phyloP scores from a whole-genome alignment of 2,113 vertebrate species.

The Caretta caretta region DNA sequence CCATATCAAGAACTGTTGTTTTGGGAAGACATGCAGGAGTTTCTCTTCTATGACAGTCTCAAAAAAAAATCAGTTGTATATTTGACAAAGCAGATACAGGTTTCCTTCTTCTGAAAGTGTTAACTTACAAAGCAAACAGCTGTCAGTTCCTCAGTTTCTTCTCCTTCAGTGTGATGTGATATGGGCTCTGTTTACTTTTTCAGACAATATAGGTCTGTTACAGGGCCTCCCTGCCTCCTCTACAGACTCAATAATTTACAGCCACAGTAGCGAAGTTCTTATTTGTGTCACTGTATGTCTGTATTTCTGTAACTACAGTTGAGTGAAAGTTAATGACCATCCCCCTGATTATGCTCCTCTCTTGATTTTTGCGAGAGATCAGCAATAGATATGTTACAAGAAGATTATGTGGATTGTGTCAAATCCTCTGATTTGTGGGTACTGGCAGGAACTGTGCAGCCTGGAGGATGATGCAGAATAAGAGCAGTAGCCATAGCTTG shows the following conservation, averaged over 20 bases:
- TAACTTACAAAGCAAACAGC: background rate
- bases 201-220: background rate
- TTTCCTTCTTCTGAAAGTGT: background rate
- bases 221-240: background rate
- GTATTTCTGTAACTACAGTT: background rate
- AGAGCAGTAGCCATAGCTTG: background rate
- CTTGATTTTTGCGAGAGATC: background rate
- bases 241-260: background rate
- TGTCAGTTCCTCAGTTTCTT: accelerated
- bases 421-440: background rate
- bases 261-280: background rate
- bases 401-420: background rate
- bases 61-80: background rate
- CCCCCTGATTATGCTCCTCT: accelerated
- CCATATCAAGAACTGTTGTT: background rate
- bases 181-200: background rate
- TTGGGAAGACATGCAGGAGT: background rate
- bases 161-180: background rate
- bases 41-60: background rate
- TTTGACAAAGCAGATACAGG: background rate
- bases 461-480: background rate
- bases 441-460: background rate
- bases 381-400: background rate
- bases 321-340: background rate
- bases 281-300: background rate